These are phyloP conservation scores for Anguilla megastoma DNA, from an alignment of 2,797 vertebrate genomes.

Conservation along the genomic window DNA sequence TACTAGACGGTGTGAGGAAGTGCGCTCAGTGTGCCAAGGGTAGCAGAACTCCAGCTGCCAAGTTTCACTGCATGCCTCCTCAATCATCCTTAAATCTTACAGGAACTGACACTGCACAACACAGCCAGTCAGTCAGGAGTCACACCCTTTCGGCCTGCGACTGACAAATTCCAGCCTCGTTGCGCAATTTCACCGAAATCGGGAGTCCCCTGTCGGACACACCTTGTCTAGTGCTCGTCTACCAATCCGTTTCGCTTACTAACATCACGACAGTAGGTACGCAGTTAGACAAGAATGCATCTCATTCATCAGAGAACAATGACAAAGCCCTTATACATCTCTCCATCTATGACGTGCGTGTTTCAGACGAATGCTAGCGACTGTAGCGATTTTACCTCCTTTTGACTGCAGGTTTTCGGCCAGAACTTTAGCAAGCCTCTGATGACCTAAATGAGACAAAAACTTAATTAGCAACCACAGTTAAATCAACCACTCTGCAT, in stretches of 20 bases:
- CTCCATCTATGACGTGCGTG: background rate
- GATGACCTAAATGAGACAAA: slow-evolving; percentile 81
- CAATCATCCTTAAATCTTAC: background rate
- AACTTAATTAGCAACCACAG: background rate
- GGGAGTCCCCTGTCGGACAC: background rate
- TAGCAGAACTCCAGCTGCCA: background rate
- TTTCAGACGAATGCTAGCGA: background rate
- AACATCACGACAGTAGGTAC: background rate
- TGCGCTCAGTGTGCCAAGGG: background rate
- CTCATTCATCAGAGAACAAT: background rate
- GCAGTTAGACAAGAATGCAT: background rate
- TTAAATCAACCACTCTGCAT: slow-evolving; percentile 20
- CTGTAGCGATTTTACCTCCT: slow-evolving; percentile 78
- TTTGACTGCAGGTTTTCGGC: slow-evolving; percentile 99
- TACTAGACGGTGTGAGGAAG: background rate
- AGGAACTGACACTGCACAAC: background rate
- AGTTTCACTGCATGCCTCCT: background rate
- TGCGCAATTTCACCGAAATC: background rate
- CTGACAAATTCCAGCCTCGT: background rate
- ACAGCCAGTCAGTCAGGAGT: background rate
- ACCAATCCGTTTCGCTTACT: background rate
- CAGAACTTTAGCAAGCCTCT: slow-evolving; percentile 98
- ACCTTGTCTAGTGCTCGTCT: background rate
- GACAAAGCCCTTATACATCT: background rate
- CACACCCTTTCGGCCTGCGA: background rate